Percentiles rank a stretch among this genome's conserved stretches.
phyloP scores from a whole-genome alignment of 2,113 vertebrate genomes.

The Gila orcuttii region DNA sequence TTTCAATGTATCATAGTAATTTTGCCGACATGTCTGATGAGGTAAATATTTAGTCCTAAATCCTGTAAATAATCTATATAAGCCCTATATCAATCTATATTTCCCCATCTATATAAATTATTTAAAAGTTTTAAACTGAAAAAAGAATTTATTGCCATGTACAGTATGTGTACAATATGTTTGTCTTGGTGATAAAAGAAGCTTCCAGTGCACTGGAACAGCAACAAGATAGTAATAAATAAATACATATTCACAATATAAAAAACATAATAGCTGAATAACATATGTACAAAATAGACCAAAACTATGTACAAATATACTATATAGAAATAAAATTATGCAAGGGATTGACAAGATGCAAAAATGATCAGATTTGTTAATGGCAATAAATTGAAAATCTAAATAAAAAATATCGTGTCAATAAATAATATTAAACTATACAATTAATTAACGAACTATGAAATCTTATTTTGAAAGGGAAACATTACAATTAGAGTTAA shows the following conservation, averaged over 20 bases:
- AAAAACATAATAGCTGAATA: background rate
- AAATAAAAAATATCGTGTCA: background rate
- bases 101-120: background rate
- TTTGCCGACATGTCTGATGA: background rate
- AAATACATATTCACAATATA: background rate
- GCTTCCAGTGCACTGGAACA: background rate
- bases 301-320: background rate
- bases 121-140: background rate
- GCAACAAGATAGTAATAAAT: background rate
- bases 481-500: background rate
- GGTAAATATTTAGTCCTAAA: background rate
- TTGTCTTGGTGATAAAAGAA: background rate
- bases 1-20: constrained; percentile 6
- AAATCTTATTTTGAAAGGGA: background rate
- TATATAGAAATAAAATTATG: background rate
- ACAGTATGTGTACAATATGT: background rate
- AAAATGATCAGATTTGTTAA: background rate
- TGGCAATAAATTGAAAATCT: background rate
- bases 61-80: background rate
- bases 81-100: background rate
- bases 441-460: background rate
- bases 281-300: background rate
- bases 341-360: background rate
- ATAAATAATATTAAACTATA: background rate
- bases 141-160: background rate